Evolutionary conservation across 2,797 vertebrate species (phyloP), one percentile per base, ranked within the genome.

Genomic region (Choloepus didactylus): DNA sequence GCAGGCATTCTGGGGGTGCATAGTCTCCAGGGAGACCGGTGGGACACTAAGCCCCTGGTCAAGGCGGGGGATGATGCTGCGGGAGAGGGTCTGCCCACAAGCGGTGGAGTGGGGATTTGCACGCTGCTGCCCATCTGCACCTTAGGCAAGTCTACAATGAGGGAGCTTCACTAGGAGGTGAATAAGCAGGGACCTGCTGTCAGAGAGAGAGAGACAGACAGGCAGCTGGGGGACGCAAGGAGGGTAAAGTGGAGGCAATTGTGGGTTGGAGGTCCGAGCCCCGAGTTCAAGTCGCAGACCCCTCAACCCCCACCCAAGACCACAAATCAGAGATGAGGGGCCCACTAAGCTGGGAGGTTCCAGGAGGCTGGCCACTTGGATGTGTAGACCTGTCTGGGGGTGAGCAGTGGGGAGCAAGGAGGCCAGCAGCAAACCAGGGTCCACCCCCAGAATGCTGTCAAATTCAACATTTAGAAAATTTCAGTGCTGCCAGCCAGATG

Each of bases 401-500:
- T 62, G 67, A 49, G 56, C 1, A 9, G 10, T 2, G 6, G 46
- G 51, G 41, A 5, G 23, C 41, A 6, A 7, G 0, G 0, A 23
- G 70, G 4, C 44, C 44, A 51, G 73, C 4, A 59, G n/a, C 9
- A n/a, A 60, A 49, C 38, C 38, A 11, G 49, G 79, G 41, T 35
- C 29, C 7, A 4, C 0, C 4, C 16, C 10, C 19, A 41, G 60
- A 51, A 27, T 81, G 49, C 75, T 56, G 64, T 31, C 64, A 12
- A n/a, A 70, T 21, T 9, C 80, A 59, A 70, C 21, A 56, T 0
- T 2, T 21, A 29, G 27, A 8, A 0, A 1, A 0, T 5, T 54
- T 5, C 15, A 29, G 35, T 1, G 2, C 0, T 0, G 64, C 19
- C 9, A 4, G 1, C 4, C 9, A 1, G 6, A 46, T 31, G 31